These are phyloP conservation scores for Pampusana beccarii DNA, from an alignment of 2,113 vertebrate species.

Conservation along the genomic window DNA sequence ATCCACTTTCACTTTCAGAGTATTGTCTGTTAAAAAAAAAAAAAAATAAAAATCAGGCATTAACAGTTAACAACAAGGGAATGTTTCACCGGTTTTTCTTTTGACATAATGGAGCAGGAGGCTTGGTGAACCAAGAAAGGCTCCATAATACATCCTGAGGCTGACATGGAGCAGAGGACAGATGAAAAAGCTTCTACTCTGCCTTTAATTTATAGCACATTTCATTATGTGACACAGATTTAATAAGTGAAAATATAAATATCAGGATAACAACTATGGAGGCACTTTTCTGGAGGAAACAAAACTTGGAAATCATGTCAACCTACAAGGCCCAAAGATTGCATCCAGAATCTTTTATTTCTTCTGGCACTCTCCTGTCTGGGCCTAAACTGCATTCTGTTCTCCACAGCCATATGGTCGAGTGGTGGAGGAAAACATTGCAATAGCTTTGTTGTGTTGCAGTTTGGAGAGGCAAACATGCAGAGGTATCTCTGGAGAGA, in stretches of 20 bases:
- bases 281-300: neutral
- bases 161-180: neutral
- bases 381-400: neutral
- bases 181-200: neutral
- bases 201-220: slow-evolving; percentile 38
- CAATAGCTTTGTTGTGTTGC: neutral
- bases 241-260: slow-evolving; percentile 52
- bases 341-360: neutral
- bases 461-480: neutral
- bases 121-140: neutral
- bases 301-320: neutral
- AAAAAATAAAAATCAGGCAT: neutral
- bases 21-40: neutral
- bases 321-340: neutral
- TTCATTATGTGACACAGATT: slow-evolving; percentile 23
- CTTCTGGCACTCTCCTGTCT: neutral
- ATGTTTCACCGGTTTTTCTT: neutral
- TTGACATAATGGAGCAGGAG: neutral
- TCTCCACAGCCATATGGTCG: neutral
- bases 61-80: slow-evolving; percentile 40
- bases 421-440: neutral
- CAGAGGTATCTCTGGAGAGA: neutral
- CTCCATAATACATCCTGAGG: neutral
- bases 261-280: slow-evolving; percentile 18
- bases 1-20: neutral